Base-by-base conservation (phyloP, 1,140 invertebrate genomes). In the Pachyrhynchus sulphureomaculatus region DNA sequence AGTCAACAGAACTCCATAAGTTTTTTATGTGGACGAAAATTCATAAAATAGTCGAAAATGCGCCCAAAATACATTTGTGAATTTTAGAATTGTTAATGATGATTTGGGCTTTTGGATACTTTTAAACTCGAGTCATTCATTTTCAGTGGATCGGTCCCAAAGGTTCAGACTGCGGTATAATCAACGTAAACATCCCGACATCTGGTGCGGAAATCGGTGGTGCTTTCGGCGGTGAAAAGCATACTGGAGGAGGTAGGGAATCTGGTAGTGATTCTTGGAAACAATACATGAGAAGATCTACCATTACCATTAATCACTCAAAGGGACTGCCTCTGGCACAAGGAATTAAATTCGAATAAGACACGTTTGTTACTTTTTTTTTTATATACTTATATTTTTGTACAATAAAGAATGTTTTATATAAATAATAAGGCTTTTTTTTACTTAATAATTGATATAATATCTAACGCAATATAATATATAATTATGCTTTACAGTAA, bases 181-280 rank as follows among this genome's bases (percentile, higher is more conserved):
- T 99, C 1, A 99, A 99, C 78, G 88, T 99, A 1, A 99, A 99
- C 76, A 99, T 99, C 69, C 95, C 96, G 0, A 99, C 97, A 3
- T 97, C 90, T 76, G 97, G 97, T 51, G 97, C 97, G 10, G 97
- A 99, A 79, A 99, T 99, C 67, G 97, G 97, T 20, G 97, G 97
- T 29, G 97, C 97, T 2, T 99, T 99, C 80, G 97, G 96, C 64
- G 93, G 93, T 6, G 92, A 96, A 78, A 96, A 96, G 78, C 88
- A 93, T 42, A 99, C 96, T 2, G 97, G 97, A 18, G 95, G 96
- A 42, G 96, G 96, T 10, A 83, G 97, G 12, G 97, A 99, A 80
- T 96, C 93, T 67, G 97, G 97, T 23, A 96, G 94, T 26, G 97
- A 99, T 83, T 85, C 95, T 3, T 99, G 97, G 97, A 99, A 99